phyloP scores from a whole-genome alignment of 2,888 invertebrate genomes.

The Pristionchus fissidentatus region DNA sequence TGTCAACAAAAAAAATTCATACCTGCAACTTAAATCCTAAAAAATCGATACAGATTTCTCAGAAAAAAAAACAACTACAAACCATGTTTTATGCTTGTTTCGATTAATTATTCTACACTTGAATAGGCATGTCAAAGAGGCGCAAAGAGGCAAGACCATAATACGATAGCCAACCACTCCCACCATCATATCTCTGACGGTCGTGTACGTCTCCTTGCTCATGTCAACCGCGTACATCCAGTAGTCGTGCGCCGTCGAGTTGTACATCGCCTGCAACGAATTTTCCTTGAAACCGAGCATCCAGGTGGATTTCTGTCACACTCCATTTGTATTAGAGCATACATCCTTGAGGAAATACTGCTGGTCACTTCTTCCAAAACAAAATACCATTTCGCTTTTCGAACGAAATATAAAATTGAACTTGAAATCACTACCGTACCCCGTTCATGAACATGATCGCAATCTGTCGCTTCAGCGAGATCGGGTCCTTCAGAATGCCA shows the following conservation, averaged over 20 bases:
- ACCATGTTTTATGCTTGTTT: no score
- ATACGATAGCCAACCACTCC: not conserved
- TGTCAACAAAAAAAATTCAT: no score
- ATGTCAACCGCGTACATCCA: not conserved
- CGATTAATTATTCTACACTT: no score
- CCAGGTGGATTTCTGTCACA: not conserved
- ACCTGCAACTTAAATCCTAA: not conserved
- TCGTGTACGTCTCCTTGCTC: not conserved
- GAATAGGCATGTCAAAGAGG: no score
- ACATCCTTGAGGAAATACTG: no score
- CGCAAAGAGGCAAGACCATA: not conserved
- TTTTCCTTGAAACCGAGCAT: not conserved
- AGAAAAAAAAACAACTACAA: no score
- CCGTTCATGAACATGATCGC: conserved; percentile 43
- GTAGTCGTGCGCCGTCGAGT: conserved; percentile 35
- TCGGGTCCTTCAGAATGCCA: not conserved
- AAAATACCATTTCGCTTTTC: no score
- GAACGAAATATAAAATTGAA: no score
- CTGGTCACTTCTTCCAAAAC: no score
- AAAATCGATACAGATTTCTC: no score
- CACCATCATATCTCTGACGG: conserved; percentile 5
- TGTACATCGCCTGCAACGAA: conserved; percentile 33
- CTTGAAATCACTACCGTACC: no score
- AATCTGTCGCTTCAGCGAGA: not conserved
- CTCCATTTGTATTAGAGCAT: no score